Conservation (phyloP, 1,140 invertebrate species). For the Drosophila orosa region DNA sequence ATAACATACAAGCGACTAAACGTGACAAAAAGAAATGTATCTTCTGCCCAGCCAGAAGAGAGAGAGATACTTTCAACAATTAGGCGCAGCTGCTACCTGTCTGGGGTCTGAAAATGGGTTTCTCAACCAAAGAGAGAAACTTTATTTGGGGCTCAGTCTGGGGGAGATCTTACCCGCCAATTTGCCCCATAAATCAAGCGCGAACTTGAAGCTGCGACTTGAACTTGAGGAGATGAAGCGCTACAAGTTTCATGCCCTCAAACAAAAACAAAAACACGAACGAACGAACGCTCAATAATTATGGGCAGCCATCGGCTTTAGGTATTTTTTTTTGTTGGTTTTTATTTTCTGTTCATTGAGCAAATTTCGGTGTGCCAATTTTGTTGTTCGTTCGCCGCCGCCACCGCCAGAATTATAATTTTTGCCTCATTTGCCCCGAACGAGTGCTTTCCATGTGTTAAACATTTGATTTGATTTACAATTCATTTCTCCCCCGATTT, state of each 20-base stretch:
- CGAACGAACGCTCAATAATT: slow-evolving; percentile 51
- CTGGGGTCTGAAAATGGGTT: slow-evolving; percentile 21
- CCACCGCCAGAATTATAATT: slow-evolving; percentile 43
- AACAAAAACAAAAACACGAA: slow-evolving; percentile 4
- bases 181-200: slow-evolving; percentile 19
- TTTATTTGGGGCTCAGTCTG: slow-evolving; percentile 28
- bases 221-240: slow-evolving; percentile 60
- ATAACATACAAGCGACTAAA: slow-evolving; percentile 49
- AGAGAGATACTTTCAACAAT: slow-evolving; percentile 71
- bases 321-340: slow-evolving; percentile 32
- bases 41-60: slow-evolving; percentile 46
- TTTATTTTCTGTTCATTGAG: slow-evolving; percentile 61
- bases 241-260: slow-evolving; percentile 65
- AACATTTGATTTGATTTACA: slow-evolving; percentile 76
- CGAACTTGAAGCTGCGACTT: slow-evolving; percentile 53
- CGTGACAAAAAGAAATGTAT: slow-evolving; percentile 81
- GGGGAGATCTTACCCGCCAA: slow-evolving; percentile 16
- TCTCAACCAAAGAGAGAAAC: slow-evolving; percentile 36
- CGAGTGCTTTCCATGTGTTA: slow-evolving; percentile 68
- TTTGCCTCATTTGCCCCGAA: slow-evolving; percentile 33
- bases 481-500: slow-evolving; percentile 30
- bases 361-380: slow-evolving; percentile 53
- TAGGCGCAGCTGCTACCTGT: slow-evolving; percentile 76
- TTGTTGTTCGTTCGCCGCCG: slow-evolving; percentile 11
- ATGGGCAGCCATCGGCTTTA: slow-evolving; percentile 49